Base-by-base conservation (phyloP, 2,888 invertebrate genomes). In the Gerris lacustris region DNA sequence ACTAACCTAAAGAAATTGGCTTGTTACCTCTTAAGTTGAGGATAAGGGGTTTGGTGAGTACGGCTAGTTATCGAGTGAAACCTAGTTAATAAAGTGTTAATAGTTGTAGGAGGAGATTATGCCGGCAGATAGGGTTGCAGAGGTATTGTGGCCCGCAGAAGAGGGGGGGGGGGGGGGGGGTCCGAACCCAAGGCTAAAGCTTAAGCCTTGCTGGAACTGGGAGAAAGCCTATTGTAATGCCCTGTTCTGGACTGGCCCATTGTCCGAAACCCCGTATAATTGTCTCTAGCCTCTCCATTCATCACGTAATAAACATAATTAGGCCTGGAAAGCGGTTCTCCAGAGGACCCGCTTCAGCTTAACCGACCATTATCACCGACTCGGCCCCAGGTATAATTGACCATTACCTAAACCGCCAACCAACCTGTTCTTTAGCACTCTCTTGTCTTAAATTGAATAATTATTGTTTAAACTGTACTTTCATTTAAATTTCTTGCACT, bases 191-290 rank as follows among this genome's bases (percentile, higher is more conserved):
- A 31, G 31, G 31, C 31, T 31, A 31, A 31, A 31, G 31, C 31
- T 31, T 31, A 31, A 31, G 31, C 31, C 31, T 31, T 31, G 31
- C 31, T 31, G 31, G 31, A 31, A 15, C 55, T 55, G 55, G 55
- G 55, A 55, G 9, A 9, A 9, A 11, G 9, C 15, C 55, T 55
- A 55, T 55, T 55, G 55, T 55, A 55, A 55, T 55, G 15, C 55
- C 55, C 15, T 55, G 55, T 55, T 15, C 55, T 31, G 15, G 55
- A 9, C 55, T 5, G 15, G 55, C 55, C 55, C 55, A 55, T 55
- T 55, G 55, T 55, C 55, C 55, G 55, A 55, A 55, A 55, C 55
- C 55, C 15, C 55, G 55, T 55, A 55, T 55, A 55, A 55, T 55
- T 55, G 55, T 55, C 55, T 15, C 15, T 55, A 55, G 55, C 55